Evolutionary conservation across 1,140 invertebrate genomes (phyloP).

Genomic region (Papilio polytes): DNA sequence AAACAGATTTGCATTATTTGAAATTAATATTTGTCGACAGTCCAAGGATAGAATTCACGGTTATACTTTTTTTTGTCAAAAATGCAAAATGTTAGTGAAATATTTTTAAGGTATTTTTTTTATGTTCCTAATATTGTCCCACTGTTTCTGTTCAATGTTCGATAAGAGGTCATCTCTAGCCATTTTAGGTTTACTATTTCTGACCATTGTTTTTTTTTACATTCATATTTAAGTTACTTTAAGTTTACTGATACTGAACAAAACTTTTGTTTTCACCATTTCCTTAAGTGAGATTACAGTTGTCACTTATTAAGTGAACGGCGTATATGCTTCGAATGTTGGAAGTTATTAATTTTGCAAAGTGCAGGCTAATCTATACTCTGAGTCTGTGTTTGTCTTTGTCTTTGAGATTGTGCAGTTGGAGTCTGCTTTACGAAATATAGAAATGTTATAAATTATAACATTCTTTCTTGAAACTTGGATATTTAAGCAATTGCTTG

Average conservation of each 20-base stretch:
- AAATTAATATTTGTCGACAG: background rate
- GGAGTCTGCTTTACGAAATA: background rate
- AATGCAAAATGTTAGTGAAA: too few species aligned
- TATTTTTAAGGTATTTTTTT: too few species aligned
- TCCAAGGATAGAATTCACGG: too few species aligned
- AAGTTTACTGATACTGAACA: background rate
- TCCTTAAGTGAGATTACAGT: background rate
- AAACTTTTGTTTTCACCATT: background rate
- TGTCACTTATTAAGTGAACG: background rate
- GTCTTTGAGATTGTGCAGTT: background rate
- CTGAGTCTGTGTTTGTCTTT: background rate
- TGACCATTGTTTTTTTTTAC: background rate
- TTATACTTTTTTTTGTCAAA: too few species aligned
- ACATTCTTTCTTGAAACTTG: background rate
- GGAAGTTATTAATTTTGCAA: conserved; percentile 14
- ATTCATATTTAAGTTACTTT: background rate
- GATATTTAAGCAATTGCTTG: background rate
- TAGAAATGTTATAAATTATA: background rate
- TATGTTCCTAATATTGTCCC: background rate
- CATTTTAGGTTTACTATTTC: background rate
- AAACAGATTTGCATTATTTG: background rate
- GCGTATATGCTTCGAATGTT: background rate
- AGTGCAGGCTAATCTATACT: conserved; percentile 10
- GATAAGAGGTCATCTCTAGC: background rate
- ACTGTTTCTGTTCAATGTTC: background rate